Base-by-base conservation (phyloP, 2,888 invertebrate species). In the Chorisops tibialis region DNA sequence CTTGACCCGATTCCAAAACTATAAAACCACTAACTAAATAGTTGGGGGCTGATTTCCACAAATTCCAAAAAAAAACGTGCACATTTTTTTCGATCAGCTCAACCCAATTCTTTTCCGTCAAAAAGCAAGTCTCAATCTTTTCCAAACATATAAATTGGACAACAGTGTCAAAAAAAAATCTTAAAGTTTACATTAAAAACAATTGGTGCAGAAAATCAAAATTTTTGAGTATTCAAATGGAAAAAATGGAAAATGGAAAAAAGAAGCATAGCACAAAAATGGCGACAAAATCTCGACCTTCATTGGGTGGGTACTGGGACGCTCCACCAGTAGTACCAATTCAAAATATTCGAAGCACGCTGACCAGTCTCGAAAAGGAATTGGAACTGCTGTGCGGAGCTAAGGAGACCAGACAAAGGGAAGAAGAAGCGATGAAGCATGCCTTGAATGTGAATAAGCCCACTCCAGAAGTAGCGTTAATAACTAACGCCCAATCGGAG, bases 341-440 rank as follows among this genome's bases (percentile, higher is more conserved):
- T 38, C 52, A 38, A 39, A 52, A 52, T 39, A 54, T 63, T 11
- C 52, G 60, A 4, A 18, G 47, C 14, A 59, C 48, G 52, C 43
- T 63, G 38, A 48, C 52, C 3, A 59, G 52, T 19, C 16, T 60
- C 3, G 59, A 60, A 11, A 63, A 63, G 14, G 63, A 62, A 50
- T 30, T 62, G 21, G 52, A 38, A 38, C 39, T 52, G n/a, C 52
- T 52, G 52, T 38, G 16, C 11, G 52, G 39, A 0, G 7, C 39
- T 4, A 52, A 39, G 7, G 21, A 52, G 4, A n/a, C 14, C 18
- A 5, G 30, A 7, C 5, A 30, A 1, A 9, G 7, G 9, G 30
- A 30, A 1, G 11, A 16, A 7, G 84, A 86, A 5, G 30, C 30
- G 75, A 88, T 61, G 66, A 81, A 54, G 80, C 81, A 58, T 7